These are phyloP conservation scores for Dryobota labecula DNA, from an alignment of 2,888 invertebrate genomes.

Conservation along the genomic window DNA sequence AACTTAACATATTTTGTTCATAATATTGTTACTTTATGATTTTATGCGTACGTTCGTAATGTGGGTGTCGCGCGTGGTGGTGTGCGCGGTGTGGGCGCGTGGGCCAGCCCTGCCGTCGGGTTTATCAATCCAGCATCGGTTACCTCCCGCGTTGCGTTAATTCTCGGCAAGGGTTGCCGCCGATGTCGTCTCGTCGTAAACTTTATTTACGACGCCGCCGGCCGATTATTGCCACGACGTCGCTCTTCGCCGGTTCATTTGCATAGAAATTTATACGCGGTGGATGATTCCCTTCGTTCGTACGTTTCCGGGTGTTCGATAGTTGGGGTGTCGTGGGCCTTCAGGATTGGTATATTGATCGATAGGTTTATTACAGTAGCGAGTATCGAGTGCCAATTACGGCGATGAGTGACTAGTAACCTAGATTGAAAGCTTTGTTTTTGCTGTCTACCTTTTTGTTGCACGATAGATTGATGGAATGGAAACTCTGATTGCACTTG, in stretches of 20 bases:
- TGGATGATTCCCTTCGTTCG: conserved; percentile 74
- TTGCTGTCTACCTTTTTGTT: conserved; percentile 17
- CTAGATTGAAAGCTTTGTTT: conserved; percentile 44
- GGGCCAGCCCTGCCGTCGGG: conserved; percentile 62
- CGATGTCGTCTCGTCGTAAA: conserved; percentile 83
- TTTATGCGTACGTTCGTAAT: conserved; percentile 46
- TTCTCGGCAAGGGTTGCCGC: conserved; percentile 77
- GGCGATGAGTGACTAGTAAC: conserved; percentile 46
- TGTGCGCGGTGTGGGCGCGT: conserved; percentile 40
- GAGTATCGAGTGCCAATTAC: conserved; percentile 56
- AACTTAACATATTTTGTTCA: conserved; percentile 44
- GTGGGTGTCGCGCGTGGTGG: conserved; percentile 46
- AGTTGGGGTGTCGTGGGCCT: conserved; percentile 64
- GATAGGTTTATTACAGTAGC: conserved; percentile 42
- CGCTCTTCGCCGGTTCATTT: conserved; percentile 83
- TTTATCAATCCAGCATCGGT: conserved; percentile 70
- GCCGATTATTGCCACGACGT: conserved; percentile 83
- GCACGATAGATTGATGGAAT: conserved; percentile 4
- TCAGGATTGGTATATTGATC: conserved; percentile 58
- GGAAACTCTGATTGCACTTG: conserved; percentile 17
- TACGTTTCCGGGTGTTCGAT: conserved; percentile 69
- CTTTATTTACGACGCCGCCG: conserved; percentile 84
- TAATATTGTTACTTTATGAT: conserved; percentile 55
- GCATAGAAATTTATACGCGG: conserved; percentile 86
- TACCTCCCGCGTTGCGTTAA: conserved; percentile 83